A percentile compares a stretch with the other conserved stretches of the same genome.
Conservation (phyloP, 2,888 invertebrate species). For the Coenonympha arcania region DNA sequence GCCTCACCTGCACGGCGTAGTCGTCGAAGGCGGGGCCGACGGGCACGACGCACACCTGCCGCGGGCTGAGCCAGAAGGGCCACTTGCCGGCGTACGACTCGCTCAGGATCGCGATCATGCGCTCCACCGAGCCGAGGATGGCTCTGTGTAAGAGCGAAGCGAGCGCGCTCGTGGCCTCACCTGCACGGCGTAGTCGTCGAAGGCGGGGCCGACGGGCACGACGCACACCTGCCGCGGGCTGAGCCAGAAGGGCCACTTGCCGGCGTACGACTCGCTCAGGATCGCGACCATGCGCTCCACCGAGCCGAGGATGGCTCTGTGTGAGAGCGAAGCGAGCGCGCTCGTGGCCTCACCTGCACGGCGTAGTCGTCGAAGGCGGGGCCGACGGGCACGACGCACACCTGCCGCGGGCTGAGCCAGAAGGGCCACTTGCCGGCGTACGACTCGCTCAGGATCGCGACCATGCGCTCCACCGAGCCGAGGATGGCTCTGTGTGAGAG, state of each 20-base stretch:
- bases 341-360: conserved; percentile 85
- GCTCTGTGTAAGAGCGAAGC: conserved; percentile 99
- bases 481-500: too few species aligned
- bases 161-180: conserved; percentile 95
- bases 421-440: conserved; percentile 99
- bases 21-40: conserved; percentile 90
- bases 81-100: conserved; percentile 99
- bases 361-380: conserved; percentile 92
- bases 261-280: conserved; percentile 95
- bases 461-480: conserved; percentile 98
- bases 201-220: conserved; percentile 90
- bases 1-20: conserved; percentile 84
- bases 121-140: conserved; percentile 97
- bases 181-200: conserved; percentile 89
- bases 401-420: conserved; percentile 97
- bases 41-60: conserved; percentile 91
- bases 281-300: conserved; percentile 99
- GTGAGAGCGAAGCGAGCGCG: conserved; percentile 99
- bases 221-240: conserved; percentile 93
- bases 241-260: conserved; percentile 99
- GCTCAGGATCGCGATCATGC: conserved; percentile 97
- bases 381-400: conserved; percentile 90
- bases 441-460: conserved; percentile 96
- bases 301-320: too few species aligned
- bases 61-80: conserved; percentile 99